These are phyloP conservation scores for Philhelius pedissequus DNA, from an alignment of 2,888 invertebrate genomes.

Conservation along the genomic window DNA sequence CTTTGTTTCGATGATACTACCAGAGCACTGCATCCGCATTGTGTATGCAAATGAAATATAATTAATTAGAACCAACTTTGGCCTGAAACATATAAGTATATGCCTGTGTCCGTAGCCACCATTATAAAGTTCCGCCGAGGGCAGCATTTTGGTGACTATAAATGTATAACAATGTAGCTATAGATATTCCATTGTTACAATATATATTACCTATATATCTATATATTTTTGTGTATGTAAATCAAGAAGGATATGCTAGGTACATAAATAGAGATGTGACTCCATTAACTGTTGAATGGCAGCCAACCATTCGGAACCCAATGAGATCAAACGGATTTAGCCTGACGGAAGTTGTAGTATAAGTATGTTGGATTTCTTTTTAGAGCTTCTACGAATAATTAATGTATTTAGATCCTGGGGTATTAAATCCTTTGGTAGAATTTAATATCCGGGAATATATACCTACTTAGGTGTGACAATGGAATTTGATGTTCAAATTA, in stretches of 20 bases:
- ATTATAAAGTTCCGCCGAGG: background rate
- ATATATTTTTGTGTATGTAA: background rate
- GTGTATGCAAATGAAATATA: slow-evolving; percentile 35
- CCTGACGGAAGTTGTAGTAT: slow-evolving; percentile 34
- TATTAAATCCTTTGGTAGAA: slow-evolving; percentile 28
- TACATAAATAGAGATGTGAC: background rate
- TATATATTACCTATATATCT: background rate
- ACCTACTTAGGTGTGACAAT: slow-evolving; percentile 16
- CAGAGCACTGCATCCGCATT: background rate
- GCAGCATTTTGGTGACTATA: background rate
- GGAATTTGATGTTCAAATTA: slow-evolving; percentile 51
- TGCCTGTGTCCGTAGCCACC: background rate
- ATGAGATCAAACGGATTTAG: background rate
- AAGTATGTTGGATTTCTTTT: slow-evolving; percentile 2
- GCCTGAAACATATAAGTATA: background rate
- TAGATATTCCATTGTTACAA: background rate
- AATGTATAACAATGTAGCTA: slow-evolving; percentile 8
- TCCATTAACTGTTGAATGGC: slow-evolving; percentile 25
- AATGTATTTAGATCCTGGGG: background rate
- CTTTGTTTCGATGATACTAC: background rate
- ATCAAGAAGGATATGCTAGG: background rate
- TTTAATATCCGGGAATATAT: slow-evolving; percentile 47
- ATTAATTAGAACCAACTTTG: slow-evolving; percentile 47
- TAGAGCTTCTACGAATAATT: slow-evolving; percentile 15
- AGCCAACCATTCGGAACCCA: background rate